Evolutionary conservation across 2,888 invertebrate genomes (phyloP), one percentile per base, ranked within the genome.

Genomic region (Parnassius orleans): DNA sequence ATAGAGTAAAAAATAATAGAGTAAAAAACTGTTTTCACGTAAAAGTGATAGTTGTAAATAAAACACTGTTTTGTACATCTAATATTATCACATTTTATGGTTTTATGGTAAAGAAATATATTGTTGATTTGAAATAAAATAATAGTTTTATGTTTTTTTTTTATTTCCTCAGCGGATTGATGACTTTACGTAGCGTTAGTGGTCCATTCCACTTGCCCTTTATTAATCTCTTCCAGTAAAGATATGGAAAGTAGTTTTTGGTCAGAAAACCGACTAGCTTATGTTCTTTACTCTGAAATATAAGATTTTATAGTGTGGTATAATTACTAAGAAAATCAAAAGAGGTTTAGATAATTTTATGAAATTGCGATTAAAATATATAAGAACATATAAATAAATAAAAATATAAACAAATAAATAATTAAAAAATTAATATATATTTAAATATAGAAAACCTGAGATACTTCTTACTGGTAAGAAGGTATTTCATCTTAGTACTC

Each of bases 201-300:
- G 96, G 95, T 9, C 97, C 97, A 77, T 95, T 94, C 96, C 96
- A 97, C 66, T 93, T 87, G 0, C 97, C 97, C 63, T 93, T 96
- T 11, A 98, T 78, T 93, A 98, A 94, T 41, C 95, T 81, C 61
- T 95, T 90, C 98, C 98, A 99, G 78, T 99, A 99, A 0, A 99
- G 76, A 10, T 92, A 76, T 0, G 98, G 98, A 92, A 99, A 95
- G 0, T 96, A 66, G 64, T 96, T 92, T 73, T 95, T 96, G 82
- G 98, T 98, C 88, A 99, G 78, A 5, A 94, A 78, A 78, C 94
- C 98, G 93, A 96, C 95, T 0, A 92, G 65, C 7, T 87, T 86
- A 0, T 92, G 82, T 72, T 93, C 93, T 72, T 92, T 92, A 58
- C 91, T 89, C 83, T 93, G 91, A 10, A 86, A 83, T 61, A 60